phyloP scores from a whole-genome alignment of 1,140 invertebrate species.

The Nautilus pompilius region DNA sequence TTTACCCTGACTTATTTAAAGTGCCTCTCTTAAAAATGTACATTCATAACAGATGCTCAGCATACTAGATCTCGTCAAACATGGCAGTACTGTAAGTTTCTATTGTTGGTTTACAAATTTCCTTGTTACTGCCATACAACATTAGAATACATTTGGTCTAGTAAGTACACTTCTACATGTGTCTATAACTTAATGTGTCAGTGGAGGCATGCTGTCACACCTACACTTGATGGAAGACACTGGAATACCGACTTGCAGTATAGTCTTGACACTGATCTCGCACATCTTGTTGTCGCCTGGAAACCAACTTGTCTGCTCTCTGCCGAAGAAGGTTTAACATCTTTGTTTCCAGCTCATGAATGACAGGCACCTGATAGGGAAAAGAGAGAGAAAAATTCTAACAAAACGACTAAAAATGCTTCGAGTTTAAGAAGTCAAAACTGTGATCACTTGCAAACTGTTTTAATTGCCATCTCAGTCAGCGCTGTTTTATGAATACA shows the following conservation, averaged over 20 bases:
- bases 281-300: conserved; percentile 82
- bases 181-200: no score
- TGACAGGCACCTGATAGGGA: conserved; percentile 67
- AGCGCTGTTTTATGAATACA: neutral
- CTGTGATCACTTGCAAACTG: neutral
- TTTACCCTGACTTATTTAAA: no score
- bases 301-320: conserved; percentile 71
- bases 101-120: no score
- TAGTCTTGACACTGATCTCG: conserved; percentile 91
- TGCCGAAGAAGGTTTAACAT: conserved; percentile 71
- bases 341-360: conserved; percentile 75
- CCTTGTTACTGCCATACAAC: no score
- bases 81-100: no score
- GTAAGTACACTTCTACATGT: no score
- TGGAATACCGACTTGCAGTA: conserved; percentile 56
- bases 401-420: no score
- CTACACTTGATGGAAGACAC: conserved; percentile 4
- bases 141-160: no score
- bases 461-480: neutral
- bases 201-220: conserved; percentile 5
- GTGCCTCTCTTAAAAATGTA: no score
- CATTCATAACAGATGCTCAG: no score
- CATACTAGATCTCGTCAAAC: no score
- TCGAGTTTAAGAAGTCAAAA: neutral
- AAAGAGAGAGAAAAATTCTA: no score